Evolutionary conservation across 2,888 invertebrate species (phyloP), one percentile per base, ranked within the genome.

Genomic region (Hecatera dysodea): DNA sequence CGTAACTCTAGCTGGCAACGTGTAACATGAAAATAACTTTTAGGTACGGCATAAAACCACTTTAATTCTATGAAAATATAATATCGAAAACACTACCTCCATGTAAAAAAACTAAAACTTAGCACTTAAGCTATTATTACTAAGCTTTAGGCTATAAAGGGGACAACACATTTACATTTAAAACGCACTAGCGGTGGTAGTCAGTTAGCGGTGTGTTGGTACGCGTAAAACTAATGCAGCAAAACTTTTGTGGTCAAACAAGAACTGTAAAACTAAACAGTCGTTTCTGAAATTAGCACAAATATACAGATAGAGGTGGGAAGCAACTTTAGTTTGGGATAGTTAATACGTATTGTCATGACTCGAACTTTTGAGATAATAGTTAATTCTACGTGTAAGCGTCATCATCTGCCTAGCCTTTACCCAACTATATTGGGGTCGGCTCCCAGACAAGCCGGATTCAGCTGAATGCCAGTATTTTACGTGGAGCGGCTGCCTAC

Each of bases 201-300:
- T 62, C 46, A 11, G 46, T 57, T 64, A 62, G 60, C 52, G 50
- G 79, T 17, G n/a, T 24, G 36, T n/a, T n/a, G n/a, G n/a, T 29
- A 48, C 72, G 42, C 55, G 27, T 65, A 15, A 61, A 57, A 69
- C 64, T 67, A 67, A 65, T 78, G 62, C 71, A 71, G 33, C 44
- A 60, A 33, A 70, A 76, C 59, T 66, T 71, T 53, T 39, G 75
- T 75, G 81, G 81, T 80, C 82, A 84, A 86, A 86, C 88, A 86
- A 81, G 77, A 83, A 83, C 79, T 78, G 63, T 67, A 50, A 71
- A 80, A 75, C 60, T 71, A 85, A 72, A 80, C 75, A 82, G 80
- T 86, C 78, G 82, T 85, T 86, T 83, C 72, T 72, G 80, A 75
- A 86, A 85, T 84, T 83, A 82, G 80, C 70, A 75, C 77, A 50